phyloP scores from a whole-genome alignment of 1,140 invertebrate genomes.

The Lethrus apterus region DNA sequence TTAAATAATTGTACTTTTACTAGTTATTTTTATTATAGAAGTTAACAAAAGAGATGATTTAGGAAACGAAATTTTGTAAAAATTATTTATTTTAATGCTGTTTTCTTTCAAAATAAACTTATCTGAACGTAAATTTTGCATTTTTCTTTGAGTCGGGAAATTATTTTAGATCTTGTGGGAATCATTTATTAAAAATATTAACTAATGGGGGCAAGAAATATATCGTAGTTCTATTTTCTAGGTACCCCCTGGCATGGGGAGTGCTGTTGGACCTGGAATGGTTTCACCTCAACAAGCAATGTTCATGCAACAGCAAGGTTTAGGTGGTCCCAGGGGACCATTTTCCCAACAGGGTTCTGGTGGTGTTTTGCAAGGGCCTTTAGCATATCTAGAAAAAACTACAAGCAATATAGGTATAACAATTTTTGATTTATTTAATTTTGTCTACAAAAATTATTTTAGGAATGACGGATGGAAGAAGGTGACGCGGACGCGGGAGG shows the following conservation, averaged over 20 bases:
- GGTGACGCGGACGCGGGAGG: slow-evolving; percentile 65
- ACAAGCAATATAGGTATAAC: slow-evolving; percentile 67
- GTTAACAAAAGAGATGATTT: too few species aligned
- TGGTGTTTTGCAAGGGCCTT: slow-evolving; percentile 58
- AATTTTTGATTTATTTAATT: too few species aligned
- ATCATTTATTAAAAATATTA: too few species aligned
- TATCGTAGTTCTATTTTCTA: slow-evolving; percentile 20
- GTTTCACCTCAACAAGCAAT: slow-evolving; percentile 46
- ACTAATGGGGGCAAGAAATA: too few species aligned
- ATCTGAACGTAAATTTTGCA: background rate
- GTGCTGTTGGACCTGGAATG: slow-evolving; percentile 34
- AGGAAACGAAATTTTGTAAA: background rate
- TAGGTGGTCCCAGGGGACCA: slow-evolving; percentile 38
- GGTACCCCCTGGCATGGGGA: slow-evolving; percentile 37
- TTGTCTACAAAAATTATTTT: too few species aligned
- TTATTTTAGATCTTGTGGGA: too few species aligned
- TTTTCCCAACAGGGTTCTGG: slow-evolving; percentile 42
- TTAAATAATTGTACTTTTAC: slow-evolving; percentile 10
- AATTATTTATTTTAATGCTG: slow-evolving; percentile 4
- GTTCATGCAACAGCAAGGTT: slow-evolving; percentile 47
- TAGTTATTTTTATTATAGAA: slow-evolving; percentile 3
- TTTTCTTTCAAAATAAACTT: background rate
- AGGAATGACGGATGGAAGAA: slow-evolving; percentile 59
- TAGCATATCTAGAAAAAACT: slow-evolving; percentile 73
- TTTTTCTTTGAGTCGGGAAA: too few species aligned